These are phyloP conservation scores for Anastrepha ludens DNA, from an alignment of 1,140 invertebrate genomes.

Conservation along the genomic window DNA sequence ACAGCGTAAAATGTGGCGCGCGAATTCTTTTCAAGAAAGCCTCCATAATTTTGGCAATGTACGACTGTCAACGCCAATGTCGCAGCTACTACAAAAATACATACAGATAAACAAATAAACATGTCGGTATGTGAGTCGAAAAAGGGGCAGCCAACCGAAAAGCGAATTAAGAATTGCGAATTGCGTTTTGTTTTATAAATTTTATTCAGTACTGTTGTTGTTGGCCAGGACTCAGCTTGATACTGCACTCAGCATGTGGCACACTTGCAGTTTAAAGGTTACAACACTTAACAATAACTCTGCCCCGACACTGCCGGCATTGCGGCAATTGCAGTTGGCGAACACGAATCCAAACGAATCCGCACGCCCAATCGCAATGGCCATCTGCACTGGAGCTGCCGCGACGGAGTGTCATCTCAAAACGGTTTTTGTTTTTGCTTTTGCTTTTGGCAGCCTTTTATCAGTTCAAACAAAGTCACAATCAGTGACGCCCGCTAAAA, in stretches of 20 bases:
- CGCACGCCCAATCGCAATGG: not conserved
- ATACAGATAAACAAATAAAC: too few species aligned
- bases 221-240: slow-evolving; percentile 2
- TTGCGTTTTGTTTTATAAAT: too few species aligned
- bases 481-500: slow-evolving; percentile 1
- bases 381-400: not conserved
- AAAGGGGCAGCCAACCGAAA: too few species aligned
- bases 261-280: slow-evolving; percentile 17
- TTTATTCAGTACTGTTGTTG: too few species aligned
- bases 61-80: too few species aligned
- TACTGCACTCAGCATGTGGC: not conserved
- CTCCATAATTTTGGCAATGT: too few species aligned
- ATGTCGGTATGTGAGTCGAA: too few species aligned
- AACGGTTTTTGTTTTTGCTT: not conserved
- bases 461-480: not conserved
- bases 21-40: too few species aligned
- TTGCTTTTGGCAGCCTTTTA: not conserved
- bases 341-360: not conserved
- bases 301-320: not conserved
- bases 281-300: slow-evolving; percentile 50
- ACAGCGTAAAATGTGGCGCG: too few species aligned
- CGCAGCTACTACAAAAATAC: too few species aligned
- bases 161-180: too few species aligned
- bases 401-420: not conserved
- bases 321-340: not conserved